Conservation (phyloP, 1,140 invertebrate species). For the Zaprionus inermis region DNA sequence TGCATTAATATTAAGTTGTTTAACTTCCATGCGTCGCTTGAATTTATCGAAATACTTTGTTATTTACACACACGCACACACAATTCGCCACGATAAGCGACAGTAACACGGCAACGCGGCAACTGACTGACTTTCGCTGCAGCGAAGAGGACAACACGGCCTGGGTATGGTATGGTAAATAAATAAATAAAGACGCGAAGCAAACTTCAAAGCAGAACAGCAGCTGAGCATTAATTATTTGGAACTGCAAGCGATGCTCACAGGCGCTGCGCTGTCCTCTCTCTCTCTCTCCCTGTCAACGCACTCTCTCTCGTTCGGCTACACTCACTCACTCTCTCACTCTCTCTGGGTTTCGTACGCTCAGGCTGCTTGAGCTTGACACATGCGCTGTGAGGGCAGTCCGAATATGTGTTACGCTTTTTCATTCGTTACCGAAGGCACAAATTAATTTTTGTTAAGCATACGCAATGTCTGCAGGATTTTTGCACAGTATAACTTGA, state of each 20-base stretch:
- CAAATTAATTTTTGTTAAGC: constrained; percentile 61
- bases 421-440: constrained; percentile 35
- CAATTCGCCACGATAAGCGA: background rate
- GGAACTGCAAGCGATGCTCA: constrained; percentile 21
- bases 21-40: background rate
- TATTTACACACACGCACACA: background rate
- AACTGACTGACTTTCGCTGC: background rate
- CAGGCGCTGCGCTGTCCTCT: background rate
- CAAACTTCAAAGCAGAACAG: constrained; percentile 68
- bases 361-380: background rate
- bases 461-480: constrained; percentile 50
- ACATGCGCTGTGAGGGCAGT: constrained; percentile 48
- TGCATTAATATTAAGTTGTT: background rate
- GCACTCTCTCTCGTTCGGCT: background rate
- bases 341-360: constrained; percentile 12
- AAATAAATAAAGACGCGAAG: constrained; percentile 80
- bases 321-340: background rate
- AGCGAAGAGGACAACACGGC: constrained; percentile 38
- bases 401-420: constrained; percentile 59
- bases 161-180: constrained; percentile 51
- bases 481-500: background rate
- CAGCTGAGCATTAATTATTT: constrained; percentile 47
- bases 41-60: background rate
- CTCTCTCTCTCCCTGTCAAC: background rate
- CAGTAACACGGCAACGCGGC: constrained; percentile 19